Evolutionary conservation across 2,113 vertebrate genomes (phyloP), one percentile per base, ranked within the genome.

Genomic region (Gymnorhina tibicen): DNA sequence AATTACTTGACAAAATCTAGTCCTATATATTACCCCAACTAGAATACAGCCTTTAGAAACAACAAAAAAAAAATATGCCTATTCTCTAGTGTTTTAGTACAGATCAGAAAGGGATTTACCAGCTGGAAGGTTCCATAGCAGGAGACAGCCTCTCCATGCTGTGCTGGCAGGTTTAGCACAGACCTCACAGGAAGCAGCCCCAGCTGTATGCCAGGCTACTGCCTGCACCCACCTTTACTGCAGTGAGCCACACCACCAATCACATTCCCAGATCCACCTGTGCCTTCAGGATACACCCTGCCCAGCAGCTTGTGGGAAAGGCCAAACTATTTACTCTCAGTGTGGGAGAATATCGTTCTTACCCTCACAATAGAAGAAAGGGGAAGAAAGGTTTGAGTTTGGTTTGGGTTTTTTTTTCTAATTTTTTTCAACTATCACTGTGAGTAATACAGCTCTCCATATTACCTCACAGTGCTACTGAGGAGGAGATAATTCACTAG

Each of bases 101-200:
- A 52, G 59, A 58, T 5, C 20, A 53, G n/a, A 24, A 66, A 80
- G 1, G 1, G 13, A 28, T 53, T 76, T 42, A 42, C 5, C 14
- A 37, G 30, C 23, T 58, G 7, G 8, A 73, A 74, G 11, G 10
- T 12, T 35, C 58, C 26, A 3, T n/a, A 13, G n/a, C 35, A 83
- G 20, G 16, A 69, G 9, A 56, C 16, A 46, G 12, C 46, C 37
- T 47, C 27, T 55, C 32, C 63, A 30, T 21, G 13, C 55, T 67
- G 13, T 16, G 21, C 41, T 37, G 3, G 17, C 16, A 79, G 6
- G 5, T 9, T 73, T 44, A 4, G 4, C 4, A 2, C 39, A 49
- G 11, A 5, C 35, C 67, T 3, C 41, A 12, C 18, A 8, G 0
- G 0, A 14, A 9, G 1, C 62, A 83, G 12, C 16, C n/a, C 37